Conservation (phyloP, 2,888 invertebrate genomes). For the Sericinus montela region DNA sequence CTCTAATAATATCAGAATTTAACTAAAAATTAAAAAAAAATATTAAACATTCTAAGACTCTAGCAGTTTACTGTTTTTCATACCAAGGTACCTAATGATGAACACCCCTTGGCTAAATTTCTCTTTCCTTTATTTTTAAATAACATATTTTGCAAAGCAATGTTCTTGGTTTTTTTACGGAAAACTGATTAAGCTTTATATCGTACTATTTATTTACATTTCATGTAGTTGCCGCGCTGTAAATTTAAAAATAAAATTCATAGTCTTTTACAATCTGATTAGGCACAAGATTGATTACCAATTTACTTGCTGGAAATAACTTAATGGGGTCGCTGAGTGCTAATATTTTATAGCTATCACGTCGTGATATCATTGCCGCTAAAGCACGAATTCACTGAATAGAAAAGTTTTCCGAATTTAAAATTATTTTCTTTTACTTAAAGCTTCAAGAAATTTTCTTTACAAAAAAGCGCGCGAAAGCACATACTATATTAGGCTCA, state of each 20-base stretch:
- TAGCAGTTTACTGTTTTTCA: too few relatives aligned
- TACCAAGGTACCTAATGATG: too few relatives aligned
- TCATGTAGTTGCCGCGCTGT: neutral
- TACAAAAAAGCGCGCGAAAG: too few relatives aligned
- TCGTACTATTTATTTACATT: neutral
- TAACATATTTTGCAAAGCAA: too few relatives aligned
- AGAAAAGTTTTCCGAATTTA: slow-evolving; percentile 18
- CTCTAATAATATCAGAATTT: too few relatives aligned
- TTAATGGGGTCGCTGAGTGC: slow-evolving; percentile 22
- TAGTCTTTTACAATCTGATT: slow-evolving; percentile 18
- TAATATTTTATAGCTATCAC: slow-evolving; percentile 21
- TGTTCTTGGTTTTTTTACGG: neutral
- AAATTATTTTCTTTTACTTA: slow-evolving; percentile 12
- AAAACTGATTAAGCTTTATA: slow-evolving; percentile 2
- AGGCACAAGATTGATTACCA: slow-evolving; percentile 20
- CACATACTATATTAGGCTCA: too few relatives aligned
- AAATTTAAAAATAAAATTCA: slow-evolving; percentile 14
- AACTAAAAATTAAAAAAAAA: too few relatives aligned
- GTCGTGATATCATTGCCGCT: slow-evolving; percentile 19
- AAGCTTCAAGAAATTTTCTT: slow-evolving; percentile 5
- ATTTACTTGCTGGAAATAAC: slow-evolving; percentile 21
- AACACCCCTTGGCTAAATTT: too few relatives aligned
- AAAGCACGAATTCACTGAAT: slow-evolving; percentile 17
- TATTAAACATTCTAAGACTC: too few relatives aligned
- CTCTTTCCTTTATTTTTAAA: too few relatives aligned